These are phyloP conservation scores for Pomatorhinus ruficollis DNA, from an alignment of 2,113 vertebrate genomes.

Conservation along the genomic window DNA sequence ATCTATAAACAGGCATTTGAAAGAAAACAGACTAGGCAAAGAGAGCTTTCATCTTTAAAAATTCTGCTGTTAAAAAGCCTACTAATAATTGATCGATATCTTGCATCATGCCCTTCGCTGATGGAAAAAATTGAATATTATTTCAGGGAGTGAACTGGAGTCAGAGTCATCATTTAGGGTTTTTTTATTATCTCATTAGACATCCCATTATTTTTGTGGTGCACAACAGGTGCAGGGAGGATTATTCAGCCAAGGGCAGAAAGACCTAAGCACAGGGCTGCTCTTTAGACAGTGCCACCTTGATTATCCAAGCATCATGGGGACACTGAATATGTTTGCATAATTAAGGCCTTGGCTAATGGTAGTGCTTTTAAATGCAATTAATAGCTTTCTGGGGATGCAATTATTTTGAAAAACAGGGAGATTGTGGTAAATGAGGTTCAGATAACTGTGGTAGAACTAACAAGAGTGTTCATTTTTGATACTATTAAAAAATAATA, in stretches of 20 bases:
- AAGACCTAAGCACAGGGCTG: not conserved
- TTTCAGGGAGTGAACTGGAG: not conserved
- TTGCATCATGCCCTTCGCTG: not conserved
- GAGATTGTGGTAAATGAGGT: not conserved
- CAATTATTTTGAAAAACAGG: constrained; percentile 9
- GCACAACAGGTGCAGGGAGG: constrained; percentile 6
- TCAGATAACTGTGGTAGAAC: not conserved
- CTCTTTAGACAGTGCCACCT: not conserved
- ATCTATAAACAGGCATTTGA: not conserved
- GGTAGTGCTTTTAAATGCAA: constrained; percentile 34
- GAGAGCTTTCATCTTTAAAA: not conserved
- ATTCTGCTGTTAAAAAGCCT: not conserved
- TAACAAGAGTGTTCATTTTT: not conserved
- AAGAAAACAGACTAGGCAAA: not conserved
- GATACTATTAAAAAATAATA: not conserved
- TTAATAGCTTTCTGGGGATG: constrained; percentile 39
- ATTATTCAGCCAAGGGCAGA: not conserved
- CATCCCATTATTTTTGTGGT: not conserved
- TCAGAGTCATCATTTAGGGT: accelerated
- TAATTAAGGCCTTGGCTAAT: constrained; percentile 28
- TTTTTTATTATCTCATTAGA: not conserved
- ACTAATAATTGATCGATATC: not conserved
- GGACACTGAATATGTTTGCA: constrained; percentile 40
- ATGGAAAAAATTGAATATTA: not conserved
- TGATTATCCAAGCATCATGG: not conserved